Conservation (phyloP, 2,113 vertebrate species). For the Atractosteus spatula region DNA sequence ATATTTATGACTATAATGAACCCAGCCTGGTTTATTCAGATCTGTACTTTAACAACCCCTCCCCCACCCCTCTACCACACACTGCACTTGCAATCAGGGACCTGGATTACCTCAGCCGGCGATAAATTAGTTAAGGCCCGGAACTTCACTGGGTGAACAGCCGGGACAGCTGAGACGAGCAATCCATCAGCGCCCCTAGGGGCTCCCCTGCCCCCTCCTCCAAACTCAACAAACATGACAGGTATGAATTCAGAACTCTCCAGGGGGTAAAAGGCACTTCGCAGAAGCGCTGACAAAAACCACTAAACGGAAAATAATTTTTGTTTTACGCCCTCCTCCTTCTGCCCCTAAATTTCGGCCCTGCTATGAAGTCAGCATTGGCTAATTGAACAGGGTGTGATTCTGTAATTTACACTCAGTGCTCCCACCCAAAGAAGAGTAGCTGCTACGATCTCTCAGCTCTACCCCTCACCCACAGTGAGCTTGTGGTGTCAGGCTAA, state of each 20-base stretch:
- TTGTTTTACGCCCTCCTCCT: neutral
- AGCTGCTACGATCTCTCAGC: neutral
- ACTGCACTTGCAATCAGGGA: neutral
- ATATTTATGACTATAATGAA: no score
- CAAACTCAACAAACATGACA: conserved; percentile 25
- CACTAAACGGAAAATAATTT: neutral
- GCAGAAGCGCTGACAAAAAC: neutral
- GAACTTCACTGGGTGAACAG: conserved; percentile 17
- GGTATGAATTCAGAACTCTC: conserved; percentile 23
- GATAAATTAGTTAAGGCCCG: conserved; percentile 20
- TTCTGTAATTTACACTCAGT: neutral
- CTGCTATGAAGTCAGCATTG: neutral
- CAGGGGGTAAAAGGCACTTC: neutral
- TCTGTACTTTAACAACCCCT: no score
- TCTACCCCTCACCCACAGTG: neutral
- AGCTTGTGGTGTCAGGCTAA: neutral
- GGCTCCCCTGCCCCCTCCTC: neutral
- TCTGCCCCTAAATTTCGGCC: neutral
- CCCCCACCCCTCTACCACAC: no score
- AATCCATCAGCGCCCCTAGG: conserved; percentile 34
- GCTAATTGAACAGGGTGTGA: neutral
- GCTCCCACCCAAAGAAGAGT: neutral
- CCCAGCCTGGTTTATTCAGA: no score
- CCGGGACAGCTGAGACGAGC: conserved; percentile 28
- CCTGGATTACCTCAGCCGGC: conserved; percentile 33